Percentiles rank a stretch among this genome's conserved stretches.
These are phyloP conservation scores for Drosophila atroscutellata DNA, from an alignment of 2,888 invertebrate species.

Conservation along the genomic window DNA sequence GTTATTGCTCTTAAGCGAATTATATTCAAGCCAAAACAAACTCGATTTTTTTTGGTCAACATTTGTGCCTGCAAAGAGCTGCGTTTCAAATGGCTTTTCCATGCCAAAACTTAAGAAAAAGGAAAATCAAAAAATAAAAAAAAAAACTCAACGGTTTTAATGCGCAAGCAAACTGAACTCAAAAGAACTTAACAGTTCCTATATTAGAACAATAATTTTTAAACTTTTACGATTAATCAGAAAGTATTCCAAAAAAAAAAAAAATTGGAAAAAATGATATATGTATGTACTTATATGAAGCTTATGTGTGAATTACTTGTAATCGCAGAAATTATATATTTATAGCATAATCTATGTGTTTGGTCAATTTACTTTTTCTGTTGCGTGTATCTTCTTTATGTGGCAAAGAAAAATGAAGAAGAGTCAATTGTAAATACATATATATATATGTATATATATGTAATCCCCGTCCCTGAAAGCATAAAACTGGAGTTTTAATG, in stretches of 20 bases:
- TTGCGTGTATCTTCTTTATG: constrained; percentile 20
- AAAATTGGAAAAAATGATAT: not conserved
- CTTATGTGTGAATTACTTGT: constrained; percentile 19
- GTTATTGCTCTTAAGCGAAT: not conserved
- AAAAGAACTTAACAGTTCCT: constrained; percentile 66
- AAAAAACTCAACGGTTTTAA: constrained; percentile 55
- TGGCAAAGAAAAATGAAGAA: constrained; percentile 37
- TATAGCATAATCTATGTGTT: constrained; percentile 1
- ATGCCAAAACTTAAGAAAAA: not conserved
- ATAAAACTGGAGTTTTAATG: constrained; percentile 74
- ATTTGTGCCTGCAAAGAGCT: not conserved
- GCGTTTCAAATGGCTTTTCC: constrained; percentile 8
- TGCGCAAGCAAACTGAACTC: constrained; percentile 51
- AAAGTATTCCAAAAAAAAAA: constrained; percentile 6
- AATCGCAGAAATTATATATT: constrained; percentile 16
- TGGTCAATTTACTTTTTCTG: constrained; percentile 14
- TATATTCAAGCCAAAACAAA: not conserved
- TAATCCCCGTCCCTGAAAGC: constrained; percentile 65
- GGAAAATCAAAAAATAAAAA: not conserved
- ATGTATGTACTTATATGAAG: constrained; percentile 25
- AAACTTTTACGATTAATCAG: constrained; percentile 57
- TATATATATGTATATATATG: constrained; percentile 43
- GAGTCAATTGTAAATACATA: constrained; percentile 72
- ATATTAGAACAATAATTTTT: constrained; percentile 76
- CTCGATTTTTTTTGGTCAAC: not conserved